phyloP scores from a whole-genome alignment of 2,797 vertebrate species.

The Lithobates pipiens region DNA sequence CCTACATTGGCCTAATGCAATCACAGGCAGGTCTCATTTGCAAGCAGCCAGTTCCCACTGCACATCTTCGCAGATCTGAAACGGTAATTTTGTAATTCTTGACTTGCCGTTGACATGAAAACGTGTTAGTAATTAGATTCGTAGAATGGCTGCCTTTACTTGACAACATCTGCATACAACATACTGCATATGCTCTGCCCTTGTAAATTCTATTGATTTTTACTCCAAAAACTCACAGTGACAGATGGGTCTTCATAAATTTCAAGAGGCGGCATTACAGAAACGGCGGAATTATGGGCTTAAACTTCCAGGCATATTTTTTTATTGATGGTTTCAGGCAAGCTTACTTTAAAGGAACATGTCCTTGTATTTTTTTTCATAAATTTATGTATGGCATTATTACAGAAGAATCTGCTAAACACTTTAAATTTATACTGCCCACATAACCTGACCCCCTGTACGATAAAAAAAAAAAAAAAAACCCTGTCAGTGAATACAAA shows the following conservation, averaged over 20 bases:
- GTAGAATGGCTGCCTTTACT: slow-evolving; percentile 66
- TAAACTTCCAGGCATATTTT: slow-evolving; percentile 45
- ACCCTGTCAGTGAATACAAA: not conserved
- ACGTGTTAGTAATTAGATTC: slow-evolving; percentile 69
- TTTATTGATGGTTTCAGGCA: slow-evolving; percentile 49
- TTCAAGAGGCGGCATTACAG: slow-evolving; percentile 58
- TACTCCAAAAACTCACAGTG: slow-evolving; percentile 64
- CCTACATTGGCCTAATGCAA: slow-evolving; percentile 61
- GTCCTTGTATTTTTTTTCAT: not conserved
- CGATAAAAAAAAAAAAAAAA: not conserved
- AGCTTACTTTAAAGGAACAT: slow-evolving; percentile 42
- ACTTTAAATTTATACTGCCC: not conserved
- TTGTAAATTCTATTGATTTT: slow-evolving; percentile 70
- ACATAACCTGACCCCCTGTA: too few relatives aligned
- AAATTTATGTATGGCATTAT: not conserved
- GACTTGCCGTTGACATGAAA: slow-evolving; percentile 66
- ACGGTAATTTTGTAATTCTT: slow-evolving; percentile 66
- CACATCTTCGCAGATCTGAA: slow-evolving; percentile 65
- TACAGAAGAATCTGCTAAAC: not conserved
- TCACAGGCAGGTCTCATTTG: slow-evolving; percentile 57
- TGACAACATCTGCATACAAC: slow-evolving; percentile 68
- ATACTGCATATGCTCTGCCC: slow-evolving; percentile 65
- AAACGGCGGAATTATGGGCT: slow-evolving; percentile 54
- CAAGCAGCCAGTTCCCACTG: slow-evolving; percentile 58
- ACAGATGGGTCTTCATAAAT: slow-evolving; percentile 63